Conservation (phyloP, 1,140 invertebrate species). For the Akabosia matsudoensis region DNA sequence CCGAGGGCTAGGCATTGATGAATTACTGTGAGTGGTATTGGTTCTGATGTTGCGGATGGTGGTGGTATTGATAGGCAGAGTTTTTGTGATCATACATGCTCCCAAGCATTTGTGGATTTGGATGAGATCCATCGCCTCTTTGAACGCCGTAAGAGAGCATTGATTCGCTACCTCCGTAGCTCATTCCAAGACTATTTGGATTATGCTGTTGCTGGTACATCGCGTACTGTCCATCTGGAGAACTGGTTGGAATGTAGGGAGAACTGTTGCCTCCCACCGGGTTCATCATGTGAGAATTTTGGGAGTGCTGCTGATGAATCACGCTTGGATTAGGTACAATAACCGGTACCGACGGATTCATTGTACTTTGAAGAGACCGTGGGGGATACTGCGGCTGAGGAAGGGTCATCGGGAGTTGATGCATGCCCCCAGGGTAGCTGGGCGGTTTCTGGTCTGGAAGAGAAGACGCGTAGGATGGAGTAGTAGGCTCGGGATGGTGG, state of each 20-base stretch:
- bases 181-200: not conserved
- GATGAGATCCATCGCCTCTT: not conserved
- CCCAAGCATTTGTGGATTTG: not conserved
- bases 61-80: conserved; percentile 5
- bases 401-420: conserved; percentile 28
- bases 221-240: not conserved
- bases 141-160: conserved; percentile 8
- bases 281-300: conserved; percentile 26
- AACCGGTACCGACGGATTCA: conserved; percentile 1
- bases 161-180: not conserved
- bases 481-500: not conserved
- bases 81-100: conserved; percentile 10
- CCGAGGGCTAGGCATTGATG: no score
- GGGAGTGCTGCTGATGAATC: conserved; percentile 6
- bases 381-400: conserved; percentile 17
- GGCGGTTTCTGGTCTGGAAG: conserved; percentile 2
- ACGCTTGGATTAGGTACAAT: conserved; percentile 26
- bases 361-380: conserved; percentile 29
- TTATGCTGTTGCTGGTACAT: conserved; percentile 7
- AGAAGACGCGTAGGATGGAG: conserved; percentile 13
- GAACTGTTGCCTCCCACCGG: conserved; percentile 34
- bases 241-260: conserved; percentile 39
- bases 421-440: no score
- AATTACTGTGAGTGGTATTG: conserved; percentile 16
- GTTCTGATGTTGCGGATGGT: conserved; percentile 7